Percentiles rank a stretch among this genome's conserved stretches.
Evolutionary conservation across 2,113 vertebrate genomes (phyloP).

Genomic region (Ursus arctos): DNA sequence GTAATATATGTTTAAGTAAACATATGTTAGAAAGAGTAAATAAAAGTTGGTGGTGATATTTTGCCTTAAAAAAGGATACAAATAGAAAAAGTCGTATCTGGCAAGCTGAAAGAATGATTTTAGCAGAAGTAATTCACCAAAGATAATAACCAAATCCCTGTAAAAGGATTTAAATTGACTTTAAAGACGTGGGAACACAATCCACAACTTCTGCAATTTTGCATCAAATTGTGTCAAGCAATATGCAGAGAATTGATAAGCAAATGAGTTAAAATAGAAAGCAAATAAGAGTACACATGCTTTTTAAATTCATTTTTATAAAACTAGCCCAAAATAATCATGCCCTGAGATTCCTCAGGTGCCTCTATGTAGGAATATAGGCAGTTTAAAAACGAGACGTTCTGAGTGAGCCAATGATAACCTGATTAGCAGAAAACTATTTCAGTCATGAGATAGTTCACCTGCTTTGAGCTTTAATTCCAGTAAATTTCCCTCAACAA

Average conservation of each 20-base stretch:
- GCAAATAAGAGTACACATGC: neutral
- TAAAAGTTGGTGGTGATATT: neutral
- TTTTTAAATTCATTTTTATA: neutral
- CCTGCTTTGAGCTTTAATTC: neutral
- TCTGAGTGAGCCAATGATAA: neutral
- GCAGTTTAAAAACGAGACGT: neutral
- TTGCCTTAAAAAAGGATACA: neutral
- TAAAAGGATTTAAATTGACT: conserved; percentile 64
- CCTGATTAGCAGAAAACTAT: neutral
- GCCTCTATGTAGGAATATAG: neutral
- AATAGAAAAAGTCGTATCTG: neutral
- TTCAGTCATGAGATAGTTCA: neutral
- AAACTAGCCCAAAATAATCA: neutral
- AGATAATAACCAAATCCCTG: conserved; percentile 60
- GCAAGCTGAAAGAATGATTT: conserved; percentile 5
- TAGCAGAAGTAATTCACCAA: conserved; percentile 34
- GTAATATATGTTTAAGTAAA: neutral
- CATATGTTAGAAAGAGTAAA: neutral
- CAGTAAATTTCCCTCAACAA: neutral
- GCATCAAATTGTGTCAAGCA: conserved; percentile 51
- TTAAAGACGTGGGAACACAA: neutral
- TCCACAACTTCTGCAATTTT: neutral
- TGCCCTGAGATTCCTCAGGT: neutral
- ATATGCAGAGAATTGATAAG: conserved; percentile 72
- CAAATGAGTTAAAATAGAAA: conserved; percentile 59